Conservation (phyloP, 2,888 invertebrate species). For the Lomographa bimaculata region DNA sequence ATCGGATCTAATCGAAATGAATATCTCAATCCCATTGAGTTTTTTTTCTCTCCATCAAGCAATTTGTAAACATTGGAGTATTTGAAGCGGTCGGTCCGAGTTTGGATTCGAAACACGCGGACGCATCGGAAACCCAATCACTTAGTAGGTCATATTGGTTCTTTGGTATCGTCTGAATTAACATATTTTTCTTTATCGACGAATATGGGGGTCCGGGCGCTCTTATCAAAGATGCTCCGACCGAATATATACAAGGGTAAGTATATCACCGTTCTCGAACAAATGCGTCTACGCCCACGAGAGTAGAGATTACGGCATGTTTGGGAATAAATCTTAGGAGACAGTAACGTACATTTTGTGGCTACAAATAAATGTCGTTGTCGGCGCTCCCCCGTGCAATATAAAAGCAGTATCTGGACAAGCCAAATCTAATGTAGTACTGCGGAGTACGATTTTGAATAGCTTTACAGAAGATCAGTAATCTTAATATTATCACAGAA, state of each 20-base stretch:
- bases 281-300: conserved; percentile 76
- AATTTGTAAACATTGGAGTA: conserved; percentile 78
- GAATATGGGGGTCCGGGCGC: conserved; percentile 68
- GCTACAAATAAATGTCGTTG: conserved; percentile 69
- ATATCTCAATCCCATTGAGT: conserved; percentile 61
- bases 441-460: too few species aligned
- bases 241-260: conserved; percentile 71
- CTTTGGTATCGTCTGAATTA: conserved; percentile 70
- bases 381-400: conserved; percentile 46
- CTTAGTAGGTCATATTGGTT: conserved; percentile 80
- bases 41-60: conserved; percentile 55
- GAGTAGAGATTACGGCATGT: conserved; percentile 75
- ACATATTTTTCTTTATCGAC: conserved; percentile 81
- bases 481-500: too few species aligned
- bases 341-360: conserved; percentile 73
- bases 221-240: conserved; percentile 74
- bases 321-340: conserved; percentile 75
- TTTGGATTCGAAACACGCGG: conserved; percentile 75
- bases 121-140: conserved; percentile 76
- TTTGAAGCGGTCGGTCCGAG: conserved; percentile 47
- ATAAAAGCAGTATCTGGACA: conserved; percentile 6
- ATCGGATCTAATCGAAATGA: conserved; percentile 52
- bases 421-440: too few species aligned
- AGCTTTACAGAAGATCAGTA: too few species aligned
- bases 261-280: conserved; percentile 56